Conservation (phyloP, 1,140 invertebrate species). For the Atopsyche davidsoni region DNA sequence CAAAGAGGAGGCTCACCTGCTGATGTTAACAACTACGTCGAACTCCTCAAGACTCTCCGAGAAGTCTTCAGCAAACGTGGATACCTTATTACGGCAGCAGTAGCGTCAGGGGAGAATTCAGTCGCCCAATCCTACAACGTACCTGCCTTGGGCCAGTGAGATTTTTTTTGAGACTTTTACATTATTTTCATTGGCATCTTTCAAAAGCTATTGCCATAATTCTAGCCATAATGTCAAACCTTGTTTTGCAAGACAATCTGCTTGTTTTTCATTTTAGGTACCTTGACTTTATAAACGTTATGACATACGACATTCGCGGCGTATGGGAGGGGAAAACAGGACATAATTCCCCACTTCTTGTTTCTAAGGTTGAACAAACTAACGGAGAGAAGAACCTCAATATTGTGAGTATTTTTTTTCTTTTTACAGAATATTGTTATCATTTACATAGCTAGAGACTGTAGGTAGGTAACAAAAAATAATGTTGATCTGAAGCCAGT, state of each 20-base stretch:
- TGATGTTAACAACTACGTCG: conserved; percentile 45
- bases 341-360: conserved; percentile 52
- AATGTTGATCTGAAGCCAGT: too few relatives aligned
- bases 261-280: conserved; percentile 30
- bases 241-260: not conserved
- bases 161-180: too few relatives aligned
- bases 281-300: conserved; percentile 63
- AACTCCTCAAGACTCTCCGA: conserved; percentile 52
- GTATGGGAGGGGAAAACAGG: conserved; percentile 55
- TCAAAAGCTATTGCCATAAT: too few relatives aligned
- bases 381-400: conserved; percentile 28
- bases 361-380: conserved; percentile 40
- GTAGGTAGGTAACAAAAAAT: too few relatives aligned
- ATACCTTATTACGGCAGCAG: conserved; percentile 55
- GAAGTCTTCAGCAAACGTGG: conserved; percentile 49
- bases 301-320: conserved; percentile 68
- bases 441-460: not conserved
- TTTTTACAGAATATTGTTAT: not conserved
- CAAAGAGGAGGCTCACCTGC: conserved; percentile 8
- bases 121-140: conserved; percentile 56
- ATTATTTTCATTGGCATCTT: too few relatives aligned
- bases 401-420: conserved; percentile 31
- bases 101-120: conserved; percentile 48
- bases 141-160: conserved; percentile 38
- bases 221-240: too few relatives aligned